Conservation (phyloP, 2,797 vertebrate genomes). For the Pseudochromis fuscus region DNA sequence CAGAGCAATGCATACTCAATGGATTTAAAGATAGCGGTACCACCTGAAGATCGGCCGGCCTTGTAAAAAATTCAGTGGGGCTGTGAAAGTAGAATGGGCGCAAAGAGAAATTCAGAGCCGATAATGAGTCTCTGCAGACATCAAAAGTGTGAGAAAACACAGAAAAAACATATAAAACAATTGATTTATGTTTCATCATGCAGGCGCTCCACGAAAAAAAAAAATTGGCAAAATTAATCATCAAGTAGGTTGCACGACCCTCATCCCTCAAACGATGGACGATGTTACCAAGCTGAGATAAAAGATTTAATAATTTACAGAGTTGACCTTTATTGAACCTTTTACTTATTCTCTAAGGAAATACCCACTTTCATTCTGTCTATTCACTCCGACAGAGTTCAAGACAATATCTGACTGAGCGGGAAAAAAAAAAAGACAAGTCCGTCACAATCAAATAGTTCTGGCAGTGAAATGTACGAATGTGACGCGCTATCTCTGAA, state of each 20-base stretch:
- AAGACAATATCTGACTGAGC: slow-evolving; percentile 64
- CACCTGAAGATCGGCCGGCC: slow-evolving; percentile 59
- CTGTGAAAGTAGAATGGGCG: slow-evolving; percentile 51
- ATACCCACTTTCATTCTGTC: slow-evolving; percentile 49
- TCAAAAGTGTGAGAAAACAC: slow-evolving; percentile 60
- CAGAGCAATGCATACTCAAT: slow-evolving; percentile 46
- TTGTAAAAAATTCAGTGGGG: slow-evolving; percentile 66
- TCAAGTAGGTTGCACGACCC: slow-evolving; percentile 38
- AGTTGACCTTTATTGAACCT: slow-evolving; percentile 67
- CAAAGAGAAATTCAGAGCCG: slow-evolving; percentile 49
- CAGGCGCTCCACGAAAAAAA: slow-evolving; percentile 59
- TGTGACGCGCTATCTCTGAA: slow-evolving; percentile 31
- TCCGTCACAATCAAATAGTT: slow-evolving; percentile 52
- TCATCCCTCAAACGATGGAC: slow-evolving; percentile 50
- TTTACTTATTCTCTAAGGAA: slow-evolving; percentile 55
- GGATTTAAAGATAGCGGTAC: slow-evolving; percentile 56
- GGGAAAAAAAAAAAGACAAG: slow-evolving; percentile 50
- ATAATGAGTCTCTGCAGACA: slow-evolving; percentile 73
- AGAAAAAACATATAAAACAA: slow-evolving; percentile 46
- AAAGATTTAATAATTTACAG: slow-evolving; percentile 73
- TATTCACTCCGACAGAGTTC: slow-evolving; percentile 48
- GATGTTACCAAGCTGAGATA: slow-evolving; percentile 35
- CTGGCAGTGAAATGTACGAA: slow-evolving; percentile 57
- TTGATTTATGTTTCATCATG: slow-evolving; percentile 56
- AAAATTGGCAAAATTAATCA: slow-evolving; percentile 70